A percentile compares a stretch with the other conserved stretches of the same genome.
phyloP scores from a whole-genome alignment of 2,797 vertebrate species.

The Sebastolobus altivelis region DNA sequence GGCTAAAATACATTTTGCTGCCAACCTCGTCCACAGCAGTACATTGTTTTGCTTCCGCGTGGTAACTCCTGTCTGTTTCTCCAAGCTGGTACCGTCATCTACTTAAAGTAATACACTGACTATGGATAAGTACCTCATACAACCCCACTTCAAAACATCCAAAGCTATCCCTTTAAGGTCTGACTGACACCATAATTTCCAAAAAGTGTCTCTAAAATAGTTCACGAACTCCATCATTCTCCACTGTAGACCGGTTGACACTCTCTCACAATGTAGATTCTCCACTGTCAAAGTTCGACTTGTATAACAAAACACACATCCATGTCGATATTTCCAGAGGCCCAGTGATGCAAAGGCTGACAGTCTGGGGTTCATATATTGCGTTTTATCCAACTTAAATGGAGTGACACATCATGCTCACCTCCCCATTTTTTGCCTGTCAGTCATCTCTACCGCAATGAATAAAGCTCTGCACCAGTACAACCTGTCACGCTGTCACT shows the following conservation, averaged over 20 bases:
- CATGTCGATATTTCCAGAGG: slow-evolving; percentile 65
- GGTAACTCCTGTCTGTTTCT: no score
- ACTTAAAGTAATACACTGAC: no score
- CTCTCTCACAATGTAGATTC: slow-evolving; percentile 61
- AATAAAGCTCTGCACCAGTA: slow-evolving; percentile 77
- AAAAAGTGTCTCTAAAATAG: slow-evolving; percentile 32
- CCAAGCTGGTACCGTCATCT: no score
- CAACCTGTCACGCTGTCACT: slow-evolving; percentile 83
- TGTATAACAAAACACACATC: slow-evolving; percentile 69
- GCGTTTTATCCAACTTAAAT: slow-evolving; percentile 83
- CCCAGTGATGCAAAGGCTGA: slow-evolving; percentile 68
- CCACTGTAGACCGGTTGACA: slow-evolving; percentile 31
- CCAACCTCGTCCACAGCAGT: no score
- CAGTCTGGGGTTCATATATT: slow-evolving; percentile 77
- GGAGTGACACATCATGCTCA: slow-evolving; percentile 76
- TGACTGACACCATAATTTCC: slow-evolving; percentile 22
- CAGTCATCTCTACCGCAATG: slow-evolving; percentile 80
- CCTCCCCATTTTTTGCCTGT: slow-evolving; percentile 76
- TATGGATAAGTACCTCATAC: background rate
- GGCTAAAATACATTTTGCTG: no score
- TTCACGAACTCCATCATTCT: slow-evolving; percentile 35
- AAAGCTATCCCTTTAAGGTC: background rate
- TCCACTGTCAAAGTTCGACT: slow-evolving; percentile 68
- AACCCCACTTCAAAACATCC: background rate
- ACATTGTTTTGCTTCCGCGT: no score